phyloP scores from a whole-genome alignment of 2,888 invertebrate genomes.

The Sycophila texana region DNA sequence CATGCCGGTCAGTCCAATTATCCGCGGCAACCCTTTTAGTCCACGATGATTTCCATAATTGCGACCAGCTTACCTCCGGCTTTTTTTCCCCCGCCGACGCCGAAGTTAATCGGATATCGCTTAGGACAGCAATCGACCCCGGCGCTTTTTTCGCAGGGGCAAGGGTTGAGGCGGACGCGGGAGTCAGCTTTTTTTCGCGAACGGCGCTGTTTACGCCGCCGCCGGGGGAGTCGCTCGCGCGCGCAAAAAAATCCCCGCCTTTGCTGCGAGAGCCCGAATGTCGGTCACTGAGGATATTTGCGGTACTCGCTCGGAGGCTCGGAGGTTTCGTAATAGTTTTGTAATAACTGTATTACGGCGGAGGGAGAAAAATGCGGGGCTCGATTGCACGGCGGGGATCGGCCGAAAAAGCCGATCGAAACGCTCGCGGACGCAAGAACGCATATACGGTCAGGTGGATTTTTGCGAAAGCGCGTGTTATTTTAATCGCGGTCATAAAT shows the following conservation, averaged over 20 bases:
- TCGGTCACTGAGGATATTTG: constrained; percentile 42
- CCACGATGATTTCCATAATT: constrained; percentile 46
- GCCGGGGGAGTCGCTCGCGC: background rate
- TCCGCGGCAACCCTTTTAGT: constrained; percentile 34
- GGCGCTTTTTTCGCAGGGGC: background rate
- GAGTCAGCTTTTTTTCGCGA: constrained; percentile 37
- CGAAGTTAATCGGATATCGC: constrained; percentile 51
- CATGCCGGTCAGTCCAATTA: constrained; percentile 38
- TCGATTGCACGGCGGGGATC: background rate
- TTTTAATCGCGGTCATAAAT: constrained; percentile 7
- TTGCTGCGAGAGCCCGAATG: constrained; percentile 12
- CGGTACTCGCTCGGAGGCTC: constrained; percentile 12
- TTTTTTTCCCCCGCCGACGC: constrained; percentile 3
- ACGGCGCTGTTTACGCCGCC: background rate
- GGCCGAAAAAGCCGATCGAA: background rate
- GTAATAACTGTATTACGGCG: constrained; percentile 48
- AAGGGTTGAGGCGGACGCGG: constrained; percentile 29
- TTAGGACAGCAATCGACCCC: constrained; percentile 47
- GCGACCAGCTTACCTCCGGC: constrained; percentile 18
- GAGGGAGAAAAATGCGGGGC: background rate
- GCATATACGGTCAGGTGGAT: background rate
- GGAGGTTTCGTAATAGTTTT: constrained; percentile 51
- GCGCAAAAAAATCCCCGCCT: constrained; percentile 5
- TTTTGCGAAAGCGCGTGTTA: background rate
- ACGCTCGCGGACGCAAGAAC: background rate